These are phyloP conservation scores for Portevinia maculata DNA, from an alignment of 2,888 invertebrate genomes.

Conservation along the genomic window DNA sequence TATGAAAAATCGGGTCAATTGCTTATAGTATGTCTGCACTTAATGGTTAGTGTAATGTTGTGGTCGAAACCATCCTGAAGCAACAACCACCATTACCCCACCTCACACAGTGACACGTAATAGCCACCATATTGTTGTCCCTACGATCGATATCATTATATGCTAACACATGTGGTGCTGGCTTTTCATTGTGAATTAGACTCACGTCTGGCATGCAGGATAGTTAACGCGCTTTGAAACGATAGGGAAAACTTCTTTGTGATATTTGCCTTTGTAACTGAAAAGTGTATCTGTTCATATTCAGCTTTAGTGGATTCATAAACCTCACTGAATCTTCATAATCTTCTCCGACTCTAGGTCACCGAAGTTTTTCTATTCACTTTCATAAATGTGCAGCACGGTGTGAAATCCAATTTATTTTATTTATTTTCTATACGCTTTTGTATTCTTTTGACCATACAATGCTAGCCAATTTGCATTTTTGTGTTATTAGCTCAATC, in stretches of 20 bases:
- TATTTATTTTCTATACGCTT: slow-evolving; percentile 6
- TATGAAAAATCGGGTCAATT: slow-evolving; percentile 37
- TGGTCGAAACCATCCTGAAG: slow-evolving; percentile 39
- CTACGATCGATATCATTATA: slow-evolving; percentile 8
- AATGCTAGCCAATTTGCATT: slow-evolving; percentile 52
- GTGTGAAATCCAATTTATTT: slow-evolving; percentile 53
- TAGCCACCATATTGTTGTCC: slow-evolving; percentile 1
- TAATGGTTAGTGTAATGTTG: slow-evolving; percentile 54
- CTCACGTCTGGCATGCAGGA: slow-evolving; percentile 20
- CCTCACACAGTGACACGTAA: neutral
- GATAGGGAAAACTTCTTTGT: slow-evolving; percentile 24
- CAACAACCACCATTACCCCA: slow-evolving; percentile 20
- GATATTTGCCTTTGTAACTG: slow-evolving; percentile 7
- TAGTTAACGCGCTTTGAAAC: slow-evolving; percentile 1
- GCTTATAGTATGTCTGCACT: slow-evolving; percentile 35
- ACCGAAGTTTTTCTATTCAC: slow-evolving; percentile 2
- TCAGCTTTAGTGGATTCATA: slow-evolving; percentile 26
- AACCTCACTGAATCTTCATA: slow-evolving; percentile 30
- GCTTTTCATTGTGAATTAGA: slow-evolving; percentile 39
- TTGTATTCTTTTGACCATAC: slow-evolving; percentile 5
- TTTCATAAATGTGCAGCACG: slow-evolving; percentile 3
- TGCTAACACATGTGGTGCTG: slow-evolving; percentile 3
- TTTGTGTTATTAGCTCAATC: slow-evolving; percentile 35
- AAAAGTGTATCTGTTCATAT: slow-evolving; percentile 19
- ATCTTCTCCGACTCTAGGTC: slow-evolving; percentile 11